These are phyloP conservation scores for Chrosomus eos DNA, from an alignment of 2,797 vertebrate genomes.

Conservation along the genomic window DNA sequence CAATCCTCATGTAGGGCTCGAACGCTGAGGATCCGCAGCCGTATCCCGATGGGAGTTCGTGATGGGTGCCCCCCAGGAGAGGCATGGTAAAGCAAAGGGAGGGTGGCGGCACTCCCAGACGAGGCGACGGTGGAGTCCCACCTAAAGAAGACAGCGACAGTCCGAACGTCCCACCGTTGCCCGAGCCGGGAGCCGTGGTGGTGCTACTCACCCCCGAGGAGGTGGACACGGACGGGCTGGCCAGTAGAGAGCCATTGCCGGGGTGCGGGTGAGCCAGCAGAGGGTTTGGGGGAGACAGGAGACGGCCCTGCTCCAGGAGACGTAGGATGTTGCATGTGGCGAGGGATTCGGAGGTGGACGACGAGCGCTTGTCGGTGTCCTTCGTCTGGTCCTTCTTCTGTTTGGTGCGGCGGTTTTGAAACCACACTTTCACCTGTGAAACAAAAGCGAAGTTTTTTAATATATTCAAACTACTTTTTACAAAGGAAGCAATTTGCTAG, in stretches of 20 bases:
- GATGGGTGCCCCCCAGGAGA: slow-evolving; percentile 79
- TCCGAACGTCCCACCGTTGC: slow-evolving; percentile 71
- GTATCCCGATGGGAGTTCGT: slow-evolving; percentile 81
- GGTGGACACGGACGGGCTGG: slow-evolving; percentile 56
- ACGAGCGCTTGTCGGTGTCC: slow-evolving; percentile 87
- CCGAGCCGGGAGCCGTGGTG: slow-evolving; percentile 63
- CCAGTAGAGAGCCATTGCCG: slow-evolving; percentile 71
- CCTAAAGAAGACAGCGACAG: slow-evolving; percentile 80
- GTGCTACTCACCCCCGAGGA: slow-evolving; percentile 66
- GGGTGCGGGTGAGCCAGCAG: slow-evolving; percentile 74
- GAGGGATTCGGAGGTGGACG: slow-evolving; percentile 85
- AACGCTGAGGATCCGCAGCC: slow-evolving; percentile 89
- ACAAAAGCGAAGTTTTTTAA: not conserved
- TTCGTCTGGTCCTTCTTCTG: slow-evolving; percentile 98
- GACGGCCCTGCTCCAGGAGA: slow-evolving; percentile 90
- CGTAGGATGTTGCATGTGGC: slow-evolving; percentile 94
- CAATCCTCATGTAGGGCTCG: slow-evolving; percentile 89
- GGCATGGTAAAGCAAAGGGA: slow-evolving; percentile 85
- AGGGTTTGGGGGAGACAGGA: slow-evolving; percentile 84
- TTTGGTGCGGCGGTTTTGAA: slow-evolving; percentile 97
- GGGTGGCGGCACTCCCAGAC: slow-evolving; percentile 75
- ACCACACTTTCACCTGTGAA: slow-evolving; percentile 95
- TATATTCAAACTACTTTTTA: not conserved
- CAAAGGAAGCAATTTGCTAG: not conserved
- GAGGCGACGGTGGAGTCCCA: slow-evolving; percentile 75